Conservation (phyloP, 2,113 vertebrate species). For the Scophthalmus maximus region DNA sequence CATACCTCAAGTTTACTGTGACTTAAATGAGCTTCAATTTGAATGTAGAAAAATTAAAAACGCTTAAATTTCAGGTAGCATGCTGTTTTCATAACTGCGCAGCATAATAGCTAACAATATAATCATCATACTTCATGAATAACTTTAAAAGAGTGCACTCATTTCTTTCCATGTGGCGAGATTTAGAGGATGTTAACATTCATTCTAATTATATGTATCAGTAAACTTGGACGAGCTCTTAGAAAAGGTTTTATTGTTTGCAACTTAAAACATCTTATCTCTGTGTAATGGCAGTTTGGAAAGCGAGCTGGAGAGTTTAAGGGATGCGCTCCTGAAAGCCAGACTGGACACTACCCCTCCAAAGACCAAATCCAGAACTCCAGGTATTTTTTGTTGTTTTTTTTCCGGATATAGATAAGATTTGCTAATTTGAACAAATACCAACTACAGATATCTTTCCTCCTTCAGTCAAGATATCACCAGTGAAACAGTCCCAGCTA, state of each 20-base stretch:
- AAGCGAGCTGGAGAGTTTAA: conserved; percentile 90
- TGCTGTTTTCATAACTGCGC: neutral
- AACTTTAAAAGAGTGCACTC: neutral
- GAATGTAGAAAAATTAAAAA: neutral
- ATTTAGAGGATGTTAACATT: neutral
- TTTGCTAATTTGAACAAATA: neutral
- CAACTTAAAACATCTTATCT: neutral
- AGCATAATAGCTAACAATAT: neutral
- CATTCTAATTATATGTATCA: neutral
- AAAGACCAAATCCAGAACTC: conserved; percentile 79
- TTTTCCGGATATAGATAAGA: neutral
- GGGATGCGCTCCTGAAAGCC: conserved; percentile 87
- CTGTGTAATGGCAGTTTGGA: conserved; percentile 84
- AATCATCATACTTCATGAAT: neutral
- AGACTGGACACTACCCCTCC: conserved; percentile 83
- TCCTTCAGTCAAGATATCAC: conserved; percentile 88
- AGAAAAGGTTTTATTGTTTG: neutral
- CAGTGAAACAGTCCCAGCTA: conserved; percentile 90
- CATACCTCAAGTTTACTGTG: neutral
- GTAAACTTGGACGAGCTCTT: neutral
- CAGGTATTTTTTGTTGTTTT: conserved; percentile 80
- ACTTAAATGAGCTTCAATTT: conserved; percentile 1
- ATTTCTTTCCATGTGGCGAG: conserved; percentile 2
- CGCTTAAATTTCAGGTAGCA: neutral
- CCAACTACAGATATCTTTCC: neutral